phyloP scores from a whole-genome alignment of 2,888 invertebrate genomes.

The Pyrgus malvae region DNA sequence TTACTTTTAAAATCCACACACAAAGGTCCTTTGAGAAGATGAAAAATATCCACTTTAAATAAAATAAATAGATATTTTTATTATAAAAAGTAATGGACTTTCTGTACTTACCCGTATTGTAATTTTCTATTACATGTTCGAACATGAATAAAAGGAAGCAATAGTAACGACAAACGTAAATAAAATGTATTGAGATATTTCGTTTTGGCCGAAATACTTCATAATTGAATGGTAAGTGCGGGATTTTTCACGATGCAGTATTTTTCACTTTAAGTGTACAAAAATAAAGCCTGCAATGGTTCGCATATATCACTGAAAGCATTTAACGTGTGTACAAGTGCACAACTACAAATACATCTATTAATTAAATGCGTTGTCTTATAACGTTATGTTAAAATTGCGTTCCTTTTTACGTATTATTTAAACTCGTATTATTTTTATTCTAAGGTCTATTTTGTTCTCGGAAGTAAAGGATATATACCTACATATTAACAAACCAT shows the following conservation, averaged over 20 bases:
- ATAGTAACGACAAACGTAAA: constrained; percentile 2
- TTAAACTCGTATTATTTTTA: no score
- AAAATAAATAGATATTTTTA: no score
- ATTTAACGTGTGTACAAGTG: constrained; percentile 14
- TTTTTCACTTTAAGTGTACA: constrained; percentile 22
- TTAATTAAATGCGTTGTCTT: constrained; percentile 5
- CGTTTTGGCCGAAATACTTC: constrained; percentile 12
- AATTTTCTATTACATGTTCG: neutral
- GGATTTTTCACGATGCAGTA: constrained; percentile 14
- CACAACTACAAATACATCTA: constrained; percentile 21
- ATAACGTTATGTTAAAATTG: no score
- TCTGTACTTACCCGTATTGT: no score
- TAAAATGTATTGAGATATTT: constrained; percentile 12
- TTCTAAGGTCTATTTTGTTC: no score
- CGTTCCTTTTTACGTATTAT: no score
- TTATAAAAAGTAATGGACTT: no score
- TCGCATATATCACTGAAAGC: constrained; percentile 17
- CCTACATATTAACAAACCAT: no score
- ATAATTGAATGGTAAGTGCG: neutral
- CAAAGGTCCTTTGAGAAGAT: no score
- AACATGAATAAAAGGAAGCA: neutral
- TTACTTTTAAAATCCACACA: no score
- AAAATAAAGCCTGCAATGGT: constrained; percentile 21
- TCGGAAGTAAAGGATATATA: neutral
- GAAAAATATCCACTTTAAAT: no score